Percentiles rank a stretch among this genome's conserved stretches.
phyloP scores from a whole-genome alignment of 2,797 vertebrate species.

The Anguilla megastoma region DNA sequence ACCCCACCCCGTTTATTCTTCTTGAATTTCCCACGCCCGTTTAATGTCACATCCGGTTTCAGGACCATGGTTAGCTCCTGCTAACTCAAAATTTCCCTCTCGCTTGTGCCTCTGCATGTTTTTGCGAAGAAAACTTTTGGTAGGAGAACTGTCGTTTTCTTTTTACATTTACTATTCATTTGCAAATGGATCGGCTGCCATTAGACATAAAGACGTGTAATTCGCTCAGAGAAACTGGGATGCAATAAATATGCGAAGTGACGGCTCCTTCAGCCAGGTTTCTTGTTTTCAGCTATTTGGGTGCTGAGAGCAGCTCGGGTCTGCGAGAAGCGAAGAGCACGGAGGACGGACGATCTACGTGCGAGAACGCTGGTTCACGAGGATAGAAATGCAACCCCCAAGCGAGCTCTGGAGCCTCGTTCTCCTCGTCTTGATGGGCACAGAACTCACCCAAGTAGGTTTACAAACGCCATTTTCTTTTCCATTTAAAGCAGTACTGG shows the following conservation, averaged over 20 bases:
- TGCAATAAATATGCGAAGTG: constrained; percentile 77
- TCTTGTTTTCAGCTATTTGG: constrained; percentile 69
- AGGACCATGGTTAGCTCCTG: constrained; percentile 55
- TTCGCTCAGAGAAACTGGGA: constrained; percentile 57
- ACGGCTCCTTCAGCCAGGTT: constrained; percentile 68
- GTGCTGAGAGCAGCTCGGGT: constrained; percentile 61
- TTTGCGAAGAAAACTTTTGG: constrained; percentile 76
- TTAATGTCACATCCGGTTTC: constrained; percentile 83
- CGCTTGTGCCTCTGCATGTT: constrained; percentile 55
- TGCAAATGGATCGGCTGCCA: constrained; percentile 63
- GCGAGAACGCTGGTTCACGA: constrained; percentile 68
- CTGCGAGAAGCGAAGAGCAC: constrained; percentile 49
- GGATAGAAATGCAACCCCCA: constrained; percentile 77
- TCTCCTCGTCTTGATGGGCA: constrained; percentile 84
- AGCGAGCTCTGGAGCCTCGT: constrained; percentile 82
- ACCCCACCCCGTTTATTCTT: constrained; percentile 24
- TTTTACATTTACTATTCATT: constrained; percentile 53
- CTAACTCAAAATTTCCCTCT: constrained; percentile 54
- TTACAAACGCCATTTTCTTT: constrained; percentile 67
- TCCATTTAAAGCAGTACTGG: constrained; percentile 25
- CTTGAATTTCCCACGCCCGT: constrained; percentile 77
- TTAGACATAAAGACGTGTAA: constrained; percentile 43
- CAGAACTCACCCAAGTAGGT: constrained; percentile 88
- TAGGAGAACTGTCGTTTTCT: constrained; percentile 56
- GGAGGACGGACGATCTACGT: constrained; percentile 56